A percentile compares a stretch with the other conserved stretches of the same genome.
Conservation (phyloP, 2,113 vertebrate species). For the Rhynchopsitta pachyrhyncha region DNA sequence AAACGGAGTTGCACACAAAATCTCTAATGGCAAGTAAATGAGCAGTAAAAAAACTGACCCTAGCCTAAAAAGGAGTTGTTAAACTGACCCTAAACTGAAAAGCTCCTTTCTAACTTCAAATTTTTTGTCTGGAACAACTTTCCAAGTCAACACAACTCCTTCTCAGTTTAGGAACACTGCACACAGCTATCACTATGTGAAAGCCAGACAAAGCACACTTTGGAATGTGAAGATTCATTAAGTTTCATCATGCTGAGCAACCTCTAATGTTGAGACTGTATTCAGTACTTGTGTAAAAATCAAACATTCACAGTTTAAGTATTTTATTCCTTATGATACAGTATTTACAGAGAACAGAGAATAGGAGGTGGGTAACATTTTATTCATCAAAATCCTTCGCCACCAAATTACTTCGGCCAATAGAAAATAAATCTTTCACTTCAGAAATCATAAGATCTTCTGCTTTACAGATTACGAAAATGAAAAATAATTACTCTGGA, state of each 20-base stretch:
- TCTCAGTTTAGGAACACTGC: neutral
- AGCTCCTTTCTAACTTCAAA: neutral
- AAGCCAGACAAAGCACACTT: neutral
- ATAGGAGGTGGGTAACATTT: neutral
- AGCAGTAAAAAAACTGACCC: neutral
- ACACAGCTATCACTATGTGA: neutral
- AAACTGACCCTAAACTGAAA: neutral
- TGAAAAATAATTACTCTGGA: neutral
- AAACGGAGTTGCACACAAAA: neutral
- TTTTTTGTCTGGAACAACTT: neutral
- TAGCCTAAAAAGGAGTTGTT: neutral
- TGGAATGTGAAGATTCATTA: neutral
- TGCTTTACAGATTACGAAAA: neutral
- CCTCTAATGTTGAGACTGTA: fast-evolving
- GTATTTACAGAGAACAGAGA: neutral
- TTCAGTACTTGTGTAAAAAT: neutral
- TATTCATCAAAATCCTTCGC: neutral
- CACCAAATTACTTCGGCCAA: neutral
- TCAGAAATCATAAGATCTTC: neutral
- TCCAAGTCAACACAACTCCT: neutral
- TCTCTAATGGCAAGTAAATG: neutral
- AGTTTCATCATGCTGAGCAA: neutral
- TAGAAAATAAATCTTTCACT: neutral
- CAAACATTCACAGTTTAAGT: neutral
- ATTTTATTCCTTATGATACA: neutral